phyloP scores from a whole-genome alignment of 2,113 vertebrate species.

The Propithecus coquereli region DNA sequence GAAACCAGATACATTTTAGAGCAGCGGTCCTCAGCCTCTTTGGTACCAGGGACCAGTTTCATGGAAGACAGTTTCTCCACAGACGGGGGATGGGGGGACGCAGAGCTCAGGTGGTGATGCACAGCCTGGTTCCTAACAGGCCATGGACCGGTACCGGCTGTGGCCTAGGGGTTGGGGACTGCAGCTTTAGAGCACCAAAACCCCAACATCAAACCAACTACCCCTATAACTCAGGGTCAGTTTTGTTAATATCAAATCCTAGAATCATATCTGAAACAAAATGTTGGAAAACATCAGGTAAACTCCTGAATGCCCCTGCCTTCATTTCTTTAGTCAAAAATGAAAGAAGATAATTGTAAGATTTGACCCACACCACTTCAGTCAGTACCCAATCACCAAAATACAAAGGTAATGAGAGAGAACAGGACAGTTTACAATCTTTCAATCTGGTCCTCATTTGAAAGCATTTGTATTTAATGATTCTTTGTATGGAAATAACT shows the following conservation, averaged over 20 bases:
- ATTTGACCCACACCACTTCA: neutral
- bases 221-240: neutral
- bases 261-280: neutral
- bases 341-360: neutral
- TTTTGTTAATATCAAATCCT: neutral
- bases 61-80: no score
- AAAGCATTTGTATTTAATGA: neutral
- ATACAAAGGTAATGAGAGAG: neutral
- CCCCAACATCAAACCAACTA: neutral
- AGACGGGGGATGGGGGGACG: no score
- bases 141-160: no score
- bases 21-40: neutral
- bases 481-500: conserved; percentile 4
- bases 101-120: no score
- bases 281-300: neutral
- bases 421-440: neutral
- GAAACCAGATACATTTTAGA: neutral
- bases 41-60: no score
- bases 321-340: neutral
- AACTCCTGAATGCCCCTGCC: neutral
- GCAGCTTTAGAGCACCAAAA: neutral
- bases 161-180: no score
- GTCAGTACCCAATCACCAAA: neutral
- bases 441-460: neutral
- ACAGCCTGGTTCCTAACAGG: no score